A percentile compares a stretch with the other conserved stretches of the same genome.
phyloP scores from a whole-genome alignment of 2,797 vertebrate species.

The Cygnus olor region DNA sequence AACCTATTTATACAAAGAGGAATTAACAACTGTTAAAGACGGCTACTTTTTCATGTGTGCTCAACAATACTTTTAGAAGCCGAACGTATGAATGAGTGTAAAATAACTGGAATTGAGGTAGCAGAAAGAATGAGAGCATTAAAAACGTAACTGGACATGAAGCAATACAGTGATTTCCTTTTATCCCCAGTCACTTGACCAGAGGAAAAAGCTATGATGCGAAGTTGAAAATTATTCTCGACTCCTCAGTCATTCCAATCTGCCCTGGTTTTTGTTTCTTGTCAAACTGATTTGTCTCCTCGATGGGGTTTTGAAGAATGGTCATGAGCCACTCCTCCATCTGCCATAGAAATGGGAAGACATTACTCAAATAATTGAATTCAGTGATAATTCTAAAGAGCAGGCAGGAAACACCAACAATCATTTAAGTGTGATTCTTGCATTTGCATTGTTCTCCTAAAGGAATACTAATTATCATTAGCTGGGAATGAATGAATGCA shows the following conservation, averaged over 20 bases:
- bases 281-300: neutral
- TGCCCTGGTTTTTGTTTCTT: neutral
- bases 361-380: neutral
- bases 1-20: neutral
- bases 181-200: neutral
- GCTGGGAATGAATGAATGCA: neutral
- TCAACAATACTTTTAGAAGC: neutral
- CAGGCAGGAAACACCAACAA: neutral
- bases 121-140: neutral
- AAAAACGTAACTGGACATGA: neutral
- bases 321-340: neutral
- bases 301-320: neutral
- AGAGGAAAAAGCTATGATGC: neutral
- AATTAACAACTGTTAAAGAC: neutral
- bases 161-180: neutral
- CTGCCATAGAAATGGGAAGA: neutral
- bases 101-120: neutral
- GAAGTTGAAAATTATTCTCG: neutral
- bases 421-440: neutral
- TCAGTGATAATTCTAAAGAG: neutral
- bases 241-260: neutral
- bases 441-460: neutral
- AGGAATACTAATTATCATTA: neutral
- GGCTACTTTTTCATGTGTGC: neutral
- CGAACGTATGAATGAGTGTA: neutral